Evolutionary conservation across 2,888 invertebrate genomes (phyloP).

Genomic region (Oscheius sp.): DNA sequence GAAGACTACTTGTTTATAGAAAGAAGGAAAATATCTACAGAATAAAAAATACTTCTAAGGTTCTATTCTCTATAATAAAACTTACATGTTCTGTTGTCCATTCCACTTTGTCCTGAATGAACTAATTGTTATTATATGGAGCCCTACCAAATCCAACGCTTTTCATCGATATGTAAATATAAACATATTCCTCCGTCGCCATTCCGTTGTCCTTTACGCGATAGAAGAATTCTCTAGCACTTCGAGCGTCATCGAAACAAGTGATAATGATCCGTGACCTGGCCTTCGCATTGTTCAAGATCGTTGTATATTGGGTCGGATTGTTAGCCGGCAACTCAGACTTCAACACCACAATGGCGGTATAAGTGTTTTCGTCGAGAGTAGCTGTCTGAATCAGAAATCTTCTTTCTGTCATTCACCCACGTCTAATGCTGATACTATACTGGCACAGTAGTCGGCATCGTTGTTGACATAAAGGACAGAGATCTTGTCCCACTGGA

Average conservation of each 20-base stretch:
- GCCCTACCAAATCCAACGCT: slow-evolving; percentile 3
- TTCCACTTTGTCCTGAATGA: slow-evolving; percentile 3
- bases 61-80: background rate
- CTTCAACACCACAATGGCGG: slow-evolving; percentile 7
- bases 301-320: background rate
- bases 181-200: slow-evolving; percentile 14
- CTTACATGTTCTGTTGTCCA: background rate
- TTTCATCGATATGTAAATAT: slow-evolving; percentile 5
- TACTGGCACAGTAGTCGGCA: slow-evolving; percentile 37
- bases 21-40: background rate
- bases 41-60: background rate
- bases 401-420: background rate
- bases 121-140: background rate
- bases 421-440: slow-evolving; percentile 40
- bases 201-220: background rate
- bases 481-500: slow-evolving; percentile 34
- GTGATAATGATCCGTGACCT: slow-evolving; percentile 35
- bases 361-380: background rate
- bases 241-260: slow-evolving; percentile 43
- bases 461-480: slow-evolving; percentile 35
- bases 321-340: background rate
- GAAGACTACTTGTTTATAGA: background rate
- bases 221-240: slow-evolving; percentile 36
- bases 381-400: slow-evolving; percentile 7
- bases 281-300: background rate